phyloP scores from a whole-genome alignment of 2,888 invertebrate species.

The Diarsia mendica region DNA sequence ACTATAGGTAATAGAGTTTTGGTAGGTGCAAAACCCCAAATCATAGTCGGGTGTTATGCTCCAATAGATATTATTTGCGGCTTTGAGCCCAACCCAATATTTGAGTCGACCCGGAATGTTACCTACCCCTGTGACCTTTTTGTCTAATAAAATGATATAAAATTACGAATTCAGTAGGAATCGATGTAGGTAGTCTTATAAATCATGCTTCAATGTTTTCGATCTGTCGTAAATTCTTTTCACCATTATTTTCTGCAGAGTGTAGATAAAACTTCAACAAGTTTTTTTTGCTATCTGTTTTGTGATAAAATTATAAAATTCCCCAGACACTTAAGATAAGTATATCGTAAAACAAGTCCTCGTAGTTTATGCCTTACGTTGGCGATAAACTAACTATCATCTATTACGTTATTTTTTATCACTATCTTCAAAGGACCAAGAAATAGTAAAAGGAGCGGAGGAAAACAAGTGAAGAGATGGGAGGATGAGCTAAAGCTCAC shows the following conservation, averaged over 20 bases:
- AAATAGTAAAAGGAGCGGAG: neutral
- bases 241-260: neutral
- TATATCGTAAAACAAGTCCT: slow-evolving; percentile 45
- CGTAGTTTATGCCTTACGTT: slow-evolving; percentile 31
- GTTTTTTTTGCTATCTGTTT: slow-evolving; percentile 20
- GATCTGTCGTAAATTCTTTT: neutral
- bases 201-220: neutral
- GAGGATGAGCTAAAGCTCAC: too few relatives aligned
- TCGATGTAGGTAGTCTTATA: slow-evolving; percentile 15
- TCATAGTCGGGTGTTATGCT: slow-evolving; percentile 23
- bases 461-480: too few relatives aligned
- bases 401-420: slow-evolving; percentile 16
- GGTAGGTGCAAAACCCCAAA: slow-evolving; percentile 35
- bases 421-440: slow-evolving; percentile 1
- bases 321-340: slow-evolving; percentile 22
- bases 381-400: slow-evolving; percentile 40
- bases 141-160: slow-evolving; percentile 33
- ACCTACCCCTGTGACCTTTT: slow-evolving; percentile 32
- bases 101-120: slow-evolving; percentile 27
- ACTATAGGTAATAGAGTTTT: neutral
- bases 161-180: slow-evolving; percentile 22
- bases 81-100: slow-evolving; percentile 38
- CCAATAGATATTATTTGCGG: slow-evolving; percentile 47
- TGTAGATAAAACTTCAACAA: slow-evolving; percentile 10
- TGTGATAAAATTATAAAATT: slow-evolving; percentile 40